phyloP scores from a whole-genome alignment of 2,888 invertebrate genomes.

The Ennomos quercinarius region DNA sequence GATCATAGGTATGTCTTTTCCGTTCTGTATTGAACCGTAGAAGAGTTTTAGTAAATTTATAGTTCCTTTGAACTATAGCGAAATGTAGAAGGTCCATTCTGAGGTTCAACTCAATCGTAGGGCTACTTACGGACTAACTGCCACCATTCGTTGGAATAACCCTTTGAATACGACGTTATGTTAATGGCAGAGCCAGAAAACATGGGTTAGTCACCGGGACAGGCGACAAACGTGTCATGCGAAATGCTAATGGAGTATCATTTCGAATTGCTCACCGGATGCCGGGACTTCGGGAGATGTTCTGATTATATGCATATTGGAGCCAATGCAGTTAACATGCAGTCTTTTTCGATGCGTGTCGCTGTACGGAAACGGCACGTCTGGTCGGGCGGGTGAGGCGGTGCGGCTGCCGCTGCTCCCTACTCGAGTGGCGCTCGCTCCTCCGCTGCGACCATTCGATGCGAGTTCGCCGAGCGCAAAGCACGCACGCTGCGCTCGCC shows the following conservation, averaged over 20 bases:
- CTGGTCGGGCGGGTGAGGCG: constrained; percentile 36
- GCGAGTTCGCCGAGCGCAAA: constrained; percentile 61
- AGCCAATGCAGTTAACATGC: constrained; percentile 61
- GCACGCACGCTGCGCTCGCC: constrained; percentile 64
- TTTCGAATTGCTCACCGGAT: constrained; percentile 49
- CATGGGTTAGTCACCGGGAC: constrained; percentile 30
- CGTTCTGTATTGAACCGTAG: no score
- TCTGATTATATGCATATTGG: constrained; percentile 71
- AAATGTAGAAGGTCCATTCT: no score
- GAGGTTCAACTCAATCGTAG: no score
- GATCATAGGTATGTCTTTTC: no score
- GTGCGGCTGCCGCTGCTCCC: constrained; percentile 37
- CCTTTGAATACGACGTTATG: no score
- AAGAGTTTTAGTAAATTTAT: no score
- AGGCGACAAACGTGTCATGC: constrained; percentile 35
- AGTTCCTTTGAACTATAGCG: no score
- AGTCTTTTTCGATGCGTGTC: constrained; percentile 56
- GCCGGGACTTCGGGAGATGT: constrained; percentile 64
- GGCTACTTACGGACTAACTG: no score
- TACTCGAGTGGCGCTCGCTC: constrained; percentile 15
- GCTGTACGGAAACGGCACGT: constrained; percentile 55
- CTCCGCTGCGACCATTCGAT: constrained; percentile 62
- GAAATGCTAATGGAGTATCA: constrained; percentile 37
- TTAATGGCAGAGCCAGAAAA: background rate
- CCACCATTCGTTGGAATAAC: no score